phyloP scores from a whole-genome alignment of 2,888 invertebrate species.

The Dryocosmus kuriphilus region DNA sequence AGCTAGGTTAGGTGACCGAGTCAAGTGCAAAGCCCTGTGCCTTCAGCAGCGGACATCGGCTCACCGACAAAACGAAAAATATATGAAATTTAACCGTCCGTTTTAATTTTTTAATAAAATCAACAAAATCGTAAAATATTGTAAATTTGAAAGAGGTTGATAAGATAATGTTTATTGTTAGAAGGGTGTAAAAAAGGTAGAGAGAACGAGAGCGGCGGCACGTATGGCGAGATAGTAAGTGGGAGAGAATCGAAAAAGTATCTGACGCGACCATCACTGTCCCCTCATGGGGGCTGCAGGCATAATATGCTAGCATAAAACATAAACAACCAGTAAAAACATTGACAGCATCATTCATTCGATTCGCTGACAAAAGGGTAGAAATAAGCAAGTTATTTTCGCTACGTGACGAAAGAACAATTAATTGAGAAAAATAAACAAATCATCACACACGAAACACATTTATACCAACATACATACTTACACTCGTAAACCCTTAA shows the following conservation, averaged over 20 bases:
- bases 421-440: neutral
- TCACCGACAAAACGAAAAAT: slow-evolving; percentile 72
- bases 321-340: slow-evolving; percentile 25
- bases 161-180: slow-evolving; percentile 61
- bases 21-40: slow-evolving; percentile 78
- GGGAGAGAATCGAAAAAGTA: slow-evolving; percentile 17
- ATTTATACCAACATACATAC: slow-evolving; percentile 43
- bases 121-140: slow-evolving; percentile 63
- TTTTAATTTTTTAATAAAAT: slow-evolving; percentile 75
- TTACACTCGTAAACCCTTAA: slow-evolving; percentile 52
- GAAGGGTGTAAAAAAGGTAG: slow-evolving; percentile 48
- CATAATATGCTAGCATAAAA: slow-evolving; percentile 53
- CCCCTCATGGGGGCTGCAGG: slow-evolving; percentile 19
- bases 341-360: slow-evolving; percentile 24
- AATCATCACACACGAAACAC: slow-evolving; percentile 39
- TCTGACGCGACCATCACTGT: slow-evolving; percentile 25
- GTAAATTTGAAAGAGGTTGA: slow-evolving; percentile 66
- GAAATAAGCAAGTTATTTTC: slow-evolving; percentile 11
- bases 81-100: slow-evolving; percentile 75
- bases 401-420: neutral
- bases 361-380: slow-evolving; percentile 30
- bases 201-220: slow-evolving; percentile 43
- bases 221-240: slow-evolving; percentile 6
- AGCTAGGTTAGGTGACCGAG: slow-evolving; percentile 77
- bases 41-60: slow-evolving; percentile 78